Base-by-base conservation (phyloP, 1,140 invertebrate species). In the Drosophila elegans region DNA sequence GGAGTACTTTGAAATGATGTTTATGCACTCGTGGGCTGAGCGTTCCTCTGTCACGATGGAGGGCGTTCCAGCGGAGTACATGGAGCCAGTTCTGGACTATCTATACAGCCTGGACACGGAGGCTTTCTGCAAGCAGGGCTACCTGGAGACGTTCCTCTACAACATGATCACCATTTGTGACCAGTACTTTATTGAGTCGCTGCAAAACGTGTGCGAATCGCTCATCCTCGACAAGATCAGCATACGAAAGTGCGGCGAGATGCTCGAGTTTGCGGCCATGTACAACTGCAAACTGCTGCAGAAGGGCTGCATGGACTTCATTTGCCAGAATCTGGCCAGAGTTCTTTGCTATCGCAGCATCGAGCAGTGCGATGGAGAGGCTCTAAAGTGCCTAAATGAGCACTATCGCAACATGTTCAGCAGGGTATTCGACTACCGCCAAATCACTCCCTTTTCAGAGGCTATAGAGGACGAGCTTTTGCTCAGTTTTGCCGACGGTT, bases 1-100 rank as follows among this genome's bases (percentile, higher is more conserved):
- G 9, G 95, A 96, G 57, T 96, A 96, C 91, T 97, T 96, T 90
- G 93, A 94, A 54, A 95, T 94, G 88, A 95, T 96, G 95, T 94
- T 96, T 59, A 93, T 93, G 41, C 93, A 93, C 62, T 93, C 94
- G 32, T 96, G 96, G 96, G 93, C 94, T 32, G 94, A 95, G 85
- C 94, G 94, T 80, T 91, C 91, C 55, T 80, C 69, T 0, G 78
- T 92, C 2, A 89, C 77, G 38, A 82, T 92, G 54, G 79, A 62
- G 13, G 80, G 79, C 2, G 76, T 93, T 34, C 82, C 92, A 6
- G 13, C 61, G 4, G 92, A 92, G 55, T 92, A 92, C 36, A 91
- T 96, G 72, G 91, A 94, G 62, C 93, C 94, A 16, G 85, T 96
- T 2, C 59, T 96, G 3, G 94, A 95, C 53, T 96, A 94, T 78